These are phyloP conservation scores for Kudoa iwatai DNA, from an alignment of 30 jellyfish, hydroid and myxozoan species.

Conservation along the genomic window DNA sequence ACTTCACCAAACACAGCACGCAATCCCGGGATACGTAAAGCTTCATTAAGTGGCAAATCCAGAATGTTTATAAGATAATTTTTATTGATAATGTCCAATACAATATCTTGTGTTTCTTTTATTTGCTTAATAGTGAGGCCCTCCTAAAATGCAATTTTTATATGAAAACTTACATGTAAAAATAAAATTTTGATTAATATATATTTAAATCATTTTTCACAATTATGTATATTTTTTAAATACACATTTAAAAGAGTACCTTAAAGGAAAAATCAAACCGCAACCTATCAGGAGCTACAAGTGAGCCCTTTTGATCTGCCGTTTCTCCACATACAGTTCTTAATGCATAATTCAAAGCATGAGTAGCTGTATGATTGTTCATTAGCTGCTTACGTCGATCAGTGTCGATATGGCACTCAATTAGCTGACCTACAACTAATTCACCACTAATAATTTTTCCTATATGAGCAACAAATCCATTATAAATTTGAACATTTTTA, in stretches of 20 bases:
- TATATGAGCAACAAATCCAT: conserved; percentile 58
- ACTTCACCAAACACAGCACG: conserved; percentile 93
- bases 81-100: conserved; percentile 11
- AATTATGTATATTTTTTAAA: too few relatives aligned
- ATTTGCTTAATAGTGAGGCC: conserved; percentile 45
- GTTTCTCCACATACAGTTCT: conserved; percentile 20
- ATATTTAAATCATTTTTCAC: too few relatives aligned
- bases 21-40: conserved; percentile 48
- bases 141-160: conserved; percentile 6
- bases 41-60: conserved; percentile 37
- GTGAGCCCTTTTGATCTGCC: conserved; percentile 90
- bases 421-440: conserved; percentile 37
- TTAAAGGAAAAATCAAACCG: conserved; percentile 38
- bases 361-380: conserved; percentile 88
- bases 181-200: too few relatives aligned
- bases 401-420: conserved; percentile 27
- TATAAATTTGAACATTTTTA: conserved; percentile 45
- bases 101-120: conserved; percentile 14
- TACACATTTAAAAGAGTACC: too few relatives aligned
- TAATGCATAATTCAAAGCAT: conserved; percentile 23
- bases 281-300: conserved; percentile 67
- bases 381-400: conserved; percentile 27
- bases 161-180: background rate
- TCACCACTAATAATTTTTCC: conserved; percentile 44
- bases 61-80: conserved; percentile 17